Conservation (phyloP, 2,113 vertebrate species). For the Anolis carolinensis region DNA sequence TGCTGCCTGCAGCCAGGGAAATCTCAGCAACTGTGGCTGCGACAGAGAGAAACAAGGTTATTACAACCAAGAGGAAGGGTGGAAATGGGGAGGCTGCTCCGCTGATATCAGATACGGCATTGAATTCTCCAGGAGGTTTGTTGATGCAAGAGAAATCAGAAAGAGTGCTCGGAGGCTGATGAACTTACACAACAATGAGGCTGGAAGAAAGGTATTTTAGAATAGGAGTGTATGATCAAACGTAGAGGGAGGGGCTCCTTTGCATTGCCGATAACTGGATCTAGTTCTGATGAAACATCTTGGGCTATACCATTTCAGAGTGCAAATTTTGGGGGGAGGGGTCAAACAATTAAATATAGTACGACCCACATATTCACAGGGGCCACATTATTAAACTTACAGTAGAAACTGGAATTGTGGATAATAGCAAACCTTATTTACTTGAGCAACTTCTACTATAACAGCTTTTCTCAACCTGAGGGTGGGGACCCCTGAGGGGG, state of each 20-base stretch:
- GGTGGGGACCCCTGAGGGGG: no score
- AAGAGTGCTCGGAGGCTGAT: conserved; percentile 96
- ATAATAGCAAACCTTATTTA: no score
- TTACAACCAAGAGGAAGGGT: conserved; percentile 95
- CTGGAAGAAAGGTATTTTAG: conserved; percentile 92
- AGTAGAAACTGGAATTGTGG: no score
- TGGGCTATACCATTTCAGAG: neutral
- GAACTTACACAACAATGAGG: conserved; percentile 99
- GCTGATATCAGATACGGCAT: conserved; percentile 96
- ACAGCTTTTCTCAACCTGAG: no score
- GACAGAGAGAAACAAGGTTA: conserved; percentile 98
- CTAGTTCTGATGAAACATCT: neutral
- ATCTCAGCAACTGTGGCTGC: conserved; percentile 97
- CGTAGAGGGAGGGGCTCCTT: conserved; percentile 41
- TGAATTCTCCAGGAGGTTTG: conserved; percentile 95
- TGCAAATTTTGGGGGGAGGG: no score
- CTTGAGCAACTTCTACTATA: no score
- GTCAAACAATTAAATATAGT: no score
- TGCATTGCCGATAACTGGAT: conserved; percentile 3
- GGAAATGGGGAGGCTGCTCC: conserved; percentile 99
- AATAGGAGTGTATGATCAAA: conserved; percentile 50
- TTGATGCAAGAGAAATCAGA: conserved; percentile 96
- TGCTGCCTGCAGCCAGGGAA: conserved; percentile 95
- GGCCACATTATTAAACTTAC: no score
- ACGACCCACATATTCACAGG: no score